Base-by-base conservation (phyloP, 2,888 invertebrate species). In the Drosophila anceps region DNA sequence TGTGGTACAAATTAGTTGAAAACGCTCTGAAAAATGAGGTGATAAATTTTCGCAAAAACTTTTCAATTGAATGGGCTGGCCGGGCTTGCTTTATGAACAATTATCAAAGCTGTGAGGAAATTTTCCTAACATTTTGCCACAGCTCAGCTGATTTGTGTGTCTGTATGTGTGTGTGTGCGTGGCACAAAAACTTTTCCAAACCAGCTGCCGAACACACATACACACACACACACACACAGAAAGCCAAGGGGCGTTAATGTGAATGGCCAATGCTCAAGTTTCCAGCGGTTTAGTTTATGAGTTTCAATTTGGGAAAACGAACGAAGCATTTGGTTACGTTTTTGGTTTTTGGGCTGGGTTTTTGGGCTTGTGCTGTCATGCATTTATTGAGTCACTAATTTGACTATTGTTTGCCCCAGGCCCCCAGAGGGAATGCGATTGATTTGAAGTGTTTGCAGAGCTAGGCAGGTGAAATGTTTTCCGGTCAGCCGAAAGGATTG, bases 1-100 rank as follows among this genome's bases (percentile, higher is more conserved):
- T 82, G 80, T 80, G 79, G 73, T 60, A 73, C 77, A 83, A 83
- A 83, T 83, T 83, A 83, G 83, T 80, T 60, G 69, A 83, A 83
- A 81, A 81, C 74, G 79, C 67, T 67, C 33, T 78, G 79, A 79
- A 81, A 83, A 83, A 83, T 81, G 76, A 83, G 80, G 80, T 82
- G 81, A 82, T 81, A 82, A 82, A 82, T 82, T 82, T 68, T 68
- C 33, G 44, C 68, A 69, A 66, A 71, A 81, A 74, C 67, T 79
- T 80, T 79, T 65, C 66, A 75, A 72, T 78, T 78, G 65, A 75
- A 78, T 75, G 27, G 48, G 27, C 46, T 9, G 7, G 46, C 44
- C 29, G 43, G 77, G n/a, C 43, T 31, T n/a, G 54, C 77, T 72
- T 78, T 78, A 65, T 72, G 78, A 74, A 75, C 78, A 78, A 78